These are phyloP conservation scores for Agonopterix subpropinquella DNA, from an alignment of 2,888 invertebrate species.

Conservation along the genomic window DNA sequence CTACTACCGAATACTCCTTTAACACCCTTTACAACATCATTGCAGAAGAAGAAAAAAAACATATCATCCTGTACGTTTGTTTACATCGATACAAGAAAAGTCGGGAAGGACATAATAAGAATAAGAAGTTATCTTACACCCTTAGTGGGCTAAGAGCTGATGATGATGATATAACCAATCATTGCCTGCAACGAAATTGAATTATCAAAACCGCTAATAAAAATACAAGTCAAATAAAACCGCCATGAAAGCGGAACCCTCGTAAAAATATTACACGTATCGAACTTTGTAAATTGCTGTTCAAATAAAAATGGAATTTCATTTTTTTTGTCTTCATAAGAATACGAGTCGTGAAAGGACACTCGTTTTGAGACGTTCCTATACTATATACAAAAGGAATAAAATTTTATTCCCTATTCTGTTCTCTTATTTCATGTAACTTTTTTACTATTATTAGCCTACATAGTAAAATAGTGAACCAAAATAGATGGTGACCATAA, in stretches of 20 bases:
- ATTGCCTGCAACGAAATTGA: background rate
- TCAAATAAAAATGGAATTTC: conserved; percentile 22
- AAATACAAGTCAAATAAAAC: conserved; percentile 11
- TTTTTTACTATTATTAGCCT: conserved; percentile 28
- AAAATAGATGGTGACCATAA: no score
- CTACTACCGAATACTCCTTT: no score
- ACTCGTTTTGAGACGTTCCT: background rate
- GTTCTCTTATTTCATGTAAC: conserved; percentile 21
- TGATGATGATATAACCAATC: no score
- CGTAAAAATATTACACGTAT: conserved; percentile 17
- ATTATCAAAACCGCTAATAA: conserved; percentile 11
- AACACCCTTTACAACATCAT: no score
- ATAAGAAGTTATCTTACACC: no score
- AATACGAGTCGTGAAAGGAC: background rate
- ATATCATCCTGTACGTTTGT: no score
- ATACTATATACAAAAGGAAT: conserved; percentile 13
- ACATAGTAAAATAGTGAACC: no score
- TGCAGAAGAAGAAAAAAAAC: no score
- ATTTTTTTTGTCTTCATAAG: conserved; percentile 9
- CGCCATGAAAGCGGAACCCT: conserved; percentile 14
- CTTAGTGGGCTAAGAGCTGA: no score
- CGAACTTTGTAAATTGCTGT: conserved; percentile 25
- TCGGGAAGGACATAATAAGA: no score
- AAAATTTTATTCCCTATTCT: conserved; percentile 30
- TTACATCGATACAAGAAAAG: no score